Percentiles rank a stretch among this genome's conserved stretches.
Evolutionary conservation across 2,113 vertebrate species (phyloP).

Genomic region (Chamaea fasciata): DNA sequence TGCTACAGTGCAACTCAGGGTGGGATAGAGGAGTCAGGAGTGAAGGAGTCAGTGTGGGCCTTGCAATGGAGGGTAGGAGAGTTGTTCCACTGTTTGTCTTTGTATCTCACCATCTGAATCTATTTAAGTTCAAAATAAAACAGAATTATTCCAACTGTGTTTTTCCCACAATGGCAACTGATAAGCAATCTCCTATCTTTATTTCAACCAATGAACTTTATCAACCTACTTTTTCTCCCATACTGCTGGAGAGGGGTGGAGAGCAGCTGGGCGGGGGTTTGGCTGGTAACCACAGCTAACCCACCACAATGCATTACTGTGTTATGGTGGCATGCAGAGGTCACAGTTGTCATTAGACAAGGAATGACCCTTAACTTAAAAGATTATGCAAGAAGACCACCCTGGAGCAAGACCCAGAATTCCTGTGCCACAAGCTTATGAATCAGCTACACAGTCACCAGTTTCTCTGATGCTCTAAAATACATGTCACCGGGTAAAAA

Average conservation of each 20-base stretch:
- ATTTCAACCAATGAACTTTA: background rate
- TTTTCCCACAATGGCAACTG: background rate
- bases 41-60: background rate
- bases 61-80: background rate
- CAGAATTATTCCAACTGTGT: too few species aligned
- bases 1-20: rapidly evolving
- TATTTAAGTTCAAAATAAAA: background rate
- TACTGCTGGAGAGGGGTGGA: background rate
- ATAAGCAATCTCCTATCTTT: background rate
- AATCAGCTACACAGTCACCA: background rate
- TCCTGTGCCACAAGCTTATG: background rate
- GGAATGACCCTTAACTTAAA: background rate
- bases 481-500: background rate
- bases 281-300: background rate
- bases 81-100: background rate
- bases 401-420: background rate
- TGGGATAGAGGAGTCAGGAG: background rate
- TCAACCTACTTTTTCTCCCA: background rate
- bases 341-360: background rate
- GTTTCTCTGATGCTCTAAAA: background rate
- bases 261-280: background rate
- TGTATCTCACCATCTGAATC: background rate
- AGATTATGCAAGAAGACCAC: background rate
- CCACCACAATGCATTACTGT: background rate
- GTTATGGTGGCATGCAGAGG: background rate